Evolutionary conservation across 2,888 invertebrate genomes (phyloP), one percentile per base, ranked within the genome.

Genomic region (Lobophora halterata): DNA sequence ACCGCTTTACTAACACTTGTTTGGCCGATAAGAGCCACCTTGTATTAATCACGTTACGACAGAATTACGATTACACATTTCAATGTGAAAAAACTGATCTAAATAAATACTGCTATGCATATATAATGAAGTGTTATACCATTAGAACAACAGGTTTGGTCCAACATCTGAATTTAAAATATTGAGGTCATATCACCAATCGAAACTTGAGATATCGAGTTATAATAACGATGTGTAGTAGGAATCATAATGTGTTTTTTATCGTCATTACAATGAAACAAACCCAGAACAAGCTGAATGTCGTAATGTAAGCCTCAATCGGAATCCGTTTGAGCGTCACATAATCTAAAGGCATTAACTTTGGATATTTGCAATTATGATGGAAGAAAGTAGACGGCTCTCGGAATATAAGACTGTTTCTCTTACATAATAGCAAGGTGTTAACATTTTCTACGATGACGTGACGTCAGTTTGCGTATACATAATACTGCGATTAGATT

Each of bases 21-120:
- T 46, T 56, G 56, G 59, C 58, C 55, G 61, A 64, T 67, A 66
- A 60, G 52, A 56, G 29, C 36, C 46, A 41, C 24, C 27, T 29
- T 9, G 28, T 9, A 17, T 30, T 10, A 8, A 9, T 5, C 16
- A 19, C 4, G 17, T 41, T 20, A 18, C 27, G 18, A 17, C 25
- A 14, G 11, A 17, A 21, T 1, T 19, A 11, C 11, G 1, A 8
- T n/a, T 18, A n/a, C n/a, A n/a, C n/a, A n/a, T n/a, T n/a, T n/a
- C n/a, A n/a, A n/a, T n/a, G n/a, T n/a, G n/a, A n/a, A n/a, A n/a
- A n/a, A n/a, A n/a, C n/a, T n/a, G n/a, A n/a, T n/a, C n/a, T n/a
- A n/a, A n/a, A n/a, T n/a, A n/a, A n/a, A n/a, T n/a, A n/a, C n/a
- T n/a, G n/a, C n/a, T n/a, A n/a, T n/a, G n/a, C n/a, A n/a, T n/a